Evolutionary conservation across 1,140 invertebrate species (phyloP), one percentile per base, ranked within the genome.

Genomic region (Nylanderia fulva): DNA sequence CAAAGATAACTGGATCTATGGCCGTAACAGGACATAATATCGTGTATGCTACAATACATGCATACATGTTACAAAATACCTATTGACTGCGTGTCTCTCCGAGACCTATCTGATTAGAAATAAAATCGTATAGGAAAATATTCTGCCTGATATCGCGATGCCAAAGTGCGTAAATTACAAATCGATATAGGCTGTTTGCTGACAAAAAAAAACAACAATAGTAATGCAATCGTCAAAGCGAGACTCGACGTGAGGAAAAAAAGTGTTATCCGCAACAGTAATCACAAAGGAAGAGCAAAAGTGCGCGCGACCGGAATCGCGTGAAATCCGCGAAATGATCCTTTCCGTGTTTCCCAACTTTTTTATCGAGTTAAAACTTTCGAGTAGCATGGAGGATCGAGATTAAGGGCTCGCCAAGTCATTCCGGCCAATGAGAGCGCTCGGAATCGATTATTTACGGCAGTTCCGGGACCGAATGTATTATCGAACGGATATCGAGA

Each of bases 301-400:
- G 52, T n/a, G 24, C 45, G 45, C 15, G 45, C 63, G 2, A 29
- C 48, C 76, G 15, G 77, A 21, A 42, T 18, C 36, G 33, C 75
- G 61, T 24, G 11, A 79, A 48, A 48, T 68, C 11, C 15, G 27
- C 71, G 42, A 63, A 84, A 84, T 84, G 39, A 63, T 84, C 29
- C 69, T 60, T 21, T 48, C 72, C 29, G 71, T 76, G 42, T 84
- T 48, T 18, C n/a, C 42, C 21, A 84, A 84, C 56, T 84, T 84
- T 76, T 84, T 84, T 84, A 84, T 84, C 71, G 71, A 84, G 71
- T 84, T 84, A 84, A 63, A 84, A 84, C 80, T 84, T 84, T 54
- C 27, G 80, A 76, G 79, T 39, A 45, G 71, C 58, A 76, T 36
- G 42, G 61, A 48, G 45, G 68, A 83, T 76, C 71, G 13, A 76